These are phyloP conservation scores for Wiebesia pumilae DNA, from an alignment of 1,140 invertebrate genomes.

Conservation along the genomic window DNA sequence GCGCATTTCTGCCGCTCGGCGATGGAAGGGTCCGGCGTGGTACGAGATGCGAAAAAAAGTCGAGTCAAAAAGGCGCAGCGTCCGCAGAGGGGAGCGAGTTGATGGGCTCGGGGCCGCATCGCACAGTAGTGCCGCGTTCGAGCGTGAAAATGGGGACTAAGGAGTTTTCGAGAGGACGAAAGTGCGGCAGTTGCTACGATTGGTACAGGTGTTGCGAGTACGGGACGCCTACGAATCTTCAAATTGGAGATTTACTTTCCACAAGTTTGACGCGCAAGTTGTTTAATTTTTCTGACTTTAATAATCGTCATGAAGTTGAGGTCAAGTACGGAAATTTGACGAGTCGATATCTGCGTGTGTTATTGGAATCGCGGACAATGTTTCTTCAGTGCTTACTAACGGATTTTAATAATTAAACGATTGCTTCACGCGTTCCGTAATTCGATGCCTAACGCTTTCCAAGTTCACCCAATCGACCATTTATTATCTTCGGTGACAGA, in stretches of 20 bases:
- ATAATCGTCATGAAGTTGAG: too few relatives aligned
- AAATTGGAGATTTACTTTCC: too few relatives aligned
- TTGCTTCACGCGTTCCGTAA: neutral
- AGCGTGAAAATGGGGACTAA: constrained; percentile 14
- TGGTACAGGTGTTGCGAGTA: neutral
- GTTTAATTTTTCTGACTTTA: too few relatives aligned
- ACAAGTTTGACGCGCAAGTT: too few relatives aligned
- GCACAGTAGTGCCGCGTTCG: constrained; percentile 7
- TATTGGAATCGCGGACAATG: too few relatives aligned
- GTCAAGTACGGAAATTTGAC: too few relatives aligned
- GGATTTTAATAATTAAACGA: neutral
- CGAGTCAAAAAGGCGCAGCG: neutral
- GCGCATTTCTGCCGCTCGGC: neutral
- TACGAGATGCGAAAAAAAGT: neutral
- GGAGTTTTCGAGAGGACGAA: neutral
- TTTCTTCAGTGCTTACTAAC: too few relatives aligned
- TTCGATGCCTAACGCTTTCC: neutral
- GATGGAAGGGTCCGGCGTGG: neutral
- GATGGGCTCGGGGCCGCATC: neutral
- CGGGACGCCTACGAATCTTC: neutral
- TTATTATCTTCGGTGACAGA: neutral
- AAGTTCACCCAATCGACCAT: neutral
- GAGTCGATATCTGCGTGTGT: too few relatives aligned
- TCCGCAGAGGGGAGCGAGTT: neutral
- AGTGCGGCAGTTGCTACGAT: neutral